Percentiles rank a stretch among this genome's conserved stretches.
Conservation (phyloP, 2,113 vertebrate species). For the Phaethornis superciliosus region DNA sequence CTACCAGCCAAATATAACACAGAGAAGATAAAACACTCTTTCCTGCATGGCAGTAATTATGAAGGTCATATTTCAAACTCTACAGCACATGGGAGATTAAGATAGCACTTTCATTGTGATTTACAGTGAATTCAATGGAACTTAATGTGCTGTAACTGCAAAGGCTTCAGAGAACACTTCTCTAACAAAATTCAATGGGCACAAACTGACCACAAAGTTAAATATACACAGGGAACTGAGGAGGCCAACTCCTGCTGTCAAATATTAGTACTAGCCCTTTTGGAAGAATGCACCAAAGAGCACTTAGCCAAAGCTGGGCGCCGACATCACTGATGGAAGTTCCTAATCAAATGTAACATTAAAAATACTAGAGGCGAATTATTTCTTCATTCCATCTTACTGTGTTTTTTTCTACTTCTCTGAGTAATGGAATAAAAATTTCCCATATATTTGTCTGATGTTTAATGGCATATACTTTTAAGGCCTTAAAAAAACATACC, state of each 20-base stretch:
- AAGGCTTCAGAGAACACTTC: not conserved
- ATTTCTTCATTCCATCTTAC: not conserved
- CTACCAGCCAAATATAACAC: not conserved
- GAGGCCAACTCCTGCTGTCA: not conserved
- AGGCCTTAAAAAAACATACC: not conserved
- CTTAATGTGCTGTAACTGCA: not conserved
- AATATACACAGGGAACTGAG: not conserved
- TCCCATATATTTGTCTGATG: not conserved
- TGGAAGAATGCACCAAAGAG: not conserved
- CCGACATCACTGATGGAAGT: not conserved
- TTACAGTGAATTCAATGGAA: not conserved
- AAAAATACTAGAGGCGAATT: not conserved
- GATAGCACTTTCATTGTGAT: not conserved
- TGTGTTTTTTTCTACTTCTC: not conserved
- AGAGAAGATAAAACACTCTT: not conserved
- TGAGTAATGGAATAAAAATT: not conserved
- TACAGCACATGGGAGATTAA: not conserved
- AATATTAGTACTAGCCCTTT: not conserved
- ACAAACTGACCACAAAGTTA: not conserved
- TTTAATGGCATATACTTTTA: not conserved
- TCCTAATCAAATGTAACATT: not conserved
- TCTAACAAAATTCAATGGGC: not conserved
- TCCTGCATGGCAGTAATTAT: not conserved
- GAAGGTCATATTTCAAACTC: not conserved
- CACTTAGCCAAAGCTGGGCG: not conserved